Percentiles rank a stretch among this genome's conserved stretches.
phyloP scores from a whole-genome alignment of 1,140 invertebrate genomes.

The Microplitis mediator region DNA sequence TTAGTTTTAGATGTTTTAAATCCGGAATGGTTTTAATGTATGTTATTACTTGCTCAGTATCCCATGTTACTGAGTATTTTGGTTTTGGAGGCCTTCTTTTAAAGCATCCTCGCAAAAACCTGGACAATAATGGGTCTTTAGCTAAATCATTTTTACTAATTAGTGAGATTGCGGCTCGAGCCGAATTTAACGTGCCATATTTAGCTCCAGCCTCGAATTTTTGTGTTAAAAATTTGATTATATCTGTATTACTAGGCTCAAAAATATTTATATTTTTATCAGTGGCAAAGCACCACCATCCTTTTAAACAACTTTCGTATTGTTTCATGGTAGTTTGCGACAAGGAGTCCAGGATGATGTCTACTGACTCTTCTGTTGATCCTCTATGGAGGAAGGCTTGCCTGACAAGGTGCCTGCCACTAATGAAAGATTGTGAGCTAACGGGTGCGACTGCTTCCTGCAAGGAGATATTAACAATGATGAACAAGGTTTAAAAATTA shows the following conservation, averaged over 20 bases:
- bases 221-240: conserved; percentile 11
- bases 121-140: conserved; percentile 28
- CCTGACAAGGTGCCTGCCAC: conserved; percentile 15
- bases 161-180: conserved; percentile 28
- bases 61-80: conserved; percentile 39
- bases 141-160: conserved; percentile 9
- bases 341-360: conserved; percentile 6
- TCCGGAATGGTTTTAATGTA: background rate
- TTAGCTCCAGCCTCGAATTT: background rate
- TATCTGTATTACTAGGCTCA: background rate
- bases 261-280: conserved; percentile 7
- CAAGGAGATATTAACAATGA: conserved; percentile 16
- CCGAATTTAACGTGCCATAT: conserved; percentile 22
- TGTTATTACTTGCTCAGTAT: background rate
- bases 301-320: conserved; percentile 12
- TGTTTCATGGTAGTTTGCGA: conserved; percentile 21
- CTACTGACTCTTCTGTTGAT: background rate
- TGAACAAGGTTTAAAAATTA: background rate
- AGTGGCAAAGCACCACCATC: conserved; percentile 21
- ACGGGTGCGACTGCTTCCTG: conserved; percentile 11
- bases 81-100: conserved; percentile 31
- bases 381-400: conserved; percentile 4
- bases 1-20: background rate
- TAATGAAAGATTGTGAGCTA: conserved; percentile 1
- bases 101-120: conserved; percentile 38